Base-by-base conservation (phyloP, 1,140 invertebrate genomes). In the Augochlora pura region DNA sequence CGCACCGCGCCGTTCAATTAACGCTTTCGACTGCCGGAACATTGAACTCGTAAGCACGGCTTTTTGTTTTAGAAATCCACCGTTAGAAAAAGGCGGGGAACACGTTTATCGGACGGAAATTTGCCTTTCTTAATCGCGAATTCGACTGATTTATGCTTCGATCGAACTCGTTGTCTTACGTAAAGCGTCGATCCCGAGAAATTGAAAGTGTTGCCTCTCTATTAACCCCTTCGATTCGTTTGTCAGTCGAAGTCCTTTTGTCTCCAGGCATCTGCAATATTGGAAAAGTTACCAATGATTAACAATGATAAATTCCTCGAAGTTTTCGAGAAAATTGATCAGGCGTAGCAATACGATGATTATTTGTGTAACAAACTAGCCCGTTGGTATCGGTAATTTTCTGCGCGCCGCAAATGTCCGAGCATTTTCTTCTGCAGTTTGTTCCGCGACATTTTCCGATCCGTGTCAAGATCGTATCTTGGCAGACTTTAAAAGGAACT, bases 31-130 rank as follows among this genome's bases (percentile, higher is more conserved):
- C 25, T n/a, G 0, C 3, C 2, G 42, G 76, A 60, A 78, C 68
- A 72, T 72, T 72, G 68, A 72, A 78, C 76, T n/a, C 54, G 54
- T 10, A 7, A 10, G 46, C 16, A 8, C n/a, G 60, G 4, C 32
- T 54, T 52, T 52, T 63, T 25, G 6, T 62, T 38, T 12, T 71
- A 3, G 68, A 60, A 46, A 32, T 27, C n/a, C 18, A 6, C 12
- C 14, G 1, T 16, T 27, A 16, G 6, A 14, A 14, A 14, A 46
- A 46, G 12, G 12, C 14, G 9, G 0, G 10, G 6, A 6, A n/a
- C 25, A 14, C 25, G 27, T 38, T 42, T 2, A n/a, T 12, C 14
- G 21, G 5, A 38, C 7, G 16, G 4, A 63, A 63, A 63, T 63
- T 18, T 38, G 16, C 27, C 16, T 38, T 32, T 7, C 16, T 38